A percentile compares a stretch with the other conserved stretches of the same genome.
Evolutionary conservation across 1,140 invertebrate species (phyloP).

Genomic region (Coboldia fuscipes): DNA sequence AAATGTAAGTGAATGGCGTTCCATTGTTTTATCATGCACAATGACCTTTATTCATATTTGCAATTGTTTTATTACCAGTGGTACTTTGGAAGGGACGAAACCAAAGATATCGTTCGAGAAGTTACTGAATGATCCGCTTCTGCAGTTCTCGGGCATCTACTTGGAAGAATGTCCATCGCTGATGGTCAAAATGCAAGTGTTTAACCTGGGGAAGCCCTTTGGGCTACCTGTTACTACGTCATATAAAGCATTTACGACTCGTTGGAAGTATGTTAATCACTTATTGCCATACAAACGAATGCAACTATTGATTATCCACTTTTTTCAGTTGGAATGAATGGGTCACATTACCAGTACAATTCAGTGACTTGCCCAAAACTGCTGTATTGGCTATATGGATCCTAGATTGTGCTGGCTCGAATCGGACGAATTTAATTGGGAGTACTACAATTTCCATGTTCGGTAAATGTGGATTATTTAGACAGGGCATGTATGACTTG

Average conservation of each 20-base stretch:
- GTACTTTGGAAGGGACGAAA: slow-evolving; percentile 81
- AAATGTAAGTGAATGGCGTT: slow-evolving; percentile 51
- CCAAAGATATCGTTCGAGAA: slow-evolving; percentile 69
- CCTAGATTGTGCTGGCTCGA: slow-evolving; percentile 78
- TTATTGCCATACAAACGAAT: background rate
- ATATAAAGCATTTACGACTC: slow-evolving; percentile 78
- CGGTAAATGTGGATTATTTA: slow-evolving; percentile 77
- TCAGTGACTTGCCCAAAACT: slow-evolving; percentile 76
- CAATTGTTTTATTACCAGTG: slow-evolving; percentile 32
- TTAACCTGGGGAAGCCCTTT: slow-evolving; percentile 59
- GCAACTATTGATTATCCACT: slow-evolving; percentile 2
- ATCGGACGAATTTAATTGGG: slow-evolving; percentile 61
- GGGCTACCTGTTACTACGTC: slow-evolving; percentile 77
- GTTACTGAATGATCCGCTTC: slow-evolving; percentile 64
- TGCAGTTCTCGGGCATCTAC: slow-evolving; percentile 78
- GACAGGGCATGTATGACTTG: slow-evolving; percentile 63
- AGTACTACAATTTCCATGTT: slow-evolving; percentile 81
- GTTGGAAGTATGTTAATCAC: slow-evolving; percentile 63
- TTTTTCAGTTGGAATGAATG: slow-evolving; percentile 82
- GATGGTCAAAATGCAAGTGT: slow-evolving; percentile 72
- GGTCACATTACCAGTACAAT: slow-evolving; percentile 78
- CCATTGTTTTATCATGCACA: slow-evolving; percentile 2
- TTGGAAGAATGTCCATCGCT: slow-evolving; percentile 65
- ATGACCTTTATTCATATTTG: slow-evolving; percentile 2
- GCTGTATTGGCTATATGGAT: slow-evolving; percentile 80